A percentile compares a stretch with the other conserved stretches of the same genome.
These are phyloP conservation scores for Pseudomyrmex gracilis DNA, from an alignment of 1,140 invertebrate genomes.

Conservation along the genomic window DNA sequence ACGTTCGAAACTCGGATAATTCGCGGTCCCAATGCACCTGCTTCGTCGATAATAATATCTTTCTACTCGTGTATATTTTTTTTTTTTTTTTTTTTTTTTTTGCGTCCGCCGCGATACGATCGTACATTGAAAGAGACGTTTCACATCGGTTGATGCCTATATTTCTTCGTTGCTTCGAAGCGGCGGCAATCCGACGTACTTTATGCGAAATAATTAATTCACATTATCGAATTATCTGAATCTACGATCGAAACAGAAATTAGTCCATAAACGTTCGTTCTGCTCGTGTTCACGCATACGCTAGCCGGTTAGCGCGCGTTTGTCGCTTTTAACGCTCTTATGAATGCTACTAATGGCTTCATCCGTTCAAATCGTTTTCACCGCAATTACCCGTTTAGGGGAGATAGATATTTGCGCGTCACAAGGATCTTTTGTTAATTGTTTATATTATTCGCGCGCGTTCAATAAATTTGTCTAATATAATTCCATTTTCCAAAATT, in stretches of 20 bases:
- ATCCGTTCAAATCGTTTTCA: slow-evolving; percentile 33
- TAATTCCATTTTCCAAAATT: neutral
- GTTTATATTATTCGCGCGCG: neutral
- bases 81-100: slow-evolving; percentile 21
- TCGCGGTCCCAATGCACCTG: slow-evolving; percentile 57
- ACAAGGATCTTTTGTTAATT: neutral
- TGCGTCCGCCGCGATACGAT: neutral
- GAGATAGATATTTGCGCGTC: neutral
- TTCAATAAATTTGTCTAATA: neutral
- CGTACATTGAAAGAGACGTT: slow-evolving; percentile 40
- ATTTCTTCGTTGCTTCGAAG: neutral
- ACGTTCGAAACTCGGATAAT: slow-evolving; percentile 61
- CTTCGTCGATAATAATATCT: slow-evolving; percentile 49
- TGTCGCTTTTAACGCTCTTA: slow-evolving; percentile 48
- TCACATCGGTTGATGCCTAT: neutral
- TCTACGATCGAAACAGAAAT: slow-evolving; percentile 46
- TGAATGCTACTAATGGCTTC: slow-evolving; percentile 33
- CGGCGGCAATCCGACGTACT: neutral
- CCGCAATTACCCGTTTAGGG: neutral
- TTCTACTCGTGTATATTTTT: slow-evolving; percentile 20
- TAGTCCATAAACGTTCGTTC: slow-evolving; percentile 49
- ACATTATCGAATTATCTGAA: slow-evolving; percentile 47
- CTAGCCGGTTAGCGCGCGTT: slow-evolving; percentile 4
- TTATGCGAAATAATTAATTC: slow-evolving; percentile 49
- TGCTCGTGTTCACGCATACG: slow-evolving; percentile 22